phyloP scores from a whole-genome alignment of 37 sponge, comb jelly and placozoan species.

The Aphrocallistes beatrix region DNA sequence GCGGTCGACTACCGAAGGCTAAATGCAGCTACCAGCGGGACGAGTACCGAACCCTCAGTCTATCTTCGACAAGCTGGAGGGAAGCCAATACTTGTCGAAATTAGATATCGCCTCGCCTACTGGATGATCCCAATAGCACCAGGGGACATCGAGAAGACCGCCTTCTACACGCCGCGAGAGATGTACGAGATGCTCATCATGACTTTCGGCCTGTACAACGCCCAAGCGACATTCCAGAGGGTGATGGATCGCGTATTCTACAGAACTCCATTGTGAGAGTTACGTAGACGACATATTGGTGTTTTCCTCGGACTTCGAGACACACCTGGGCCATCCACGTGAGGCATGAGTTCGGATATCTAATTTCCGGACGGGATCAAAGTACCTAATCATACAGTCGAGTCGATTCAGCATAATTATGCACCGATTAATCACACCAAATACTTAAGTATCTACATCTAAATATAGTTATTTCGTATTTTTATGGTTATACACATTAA shows the following conservation, averaged over 20 bases:
- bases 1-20: constrained; percentile 19
- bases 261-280: neutral
- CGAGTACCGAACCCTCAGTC: neutral
- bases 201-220: neutral
- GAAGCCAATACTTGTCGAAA: neutral
- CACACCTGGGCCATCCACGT: neutral
- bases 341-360: too few species aligned
- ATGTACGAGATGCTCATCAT: neutral
- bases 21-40: neutral
- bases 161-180: neutral
- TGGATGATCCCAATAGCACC: neutral
- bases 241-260: neutral
- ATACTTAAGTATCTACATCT: too few species aligned
- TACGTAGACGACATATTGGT: neutral
- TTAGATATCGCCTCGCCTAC: constrained; percentile 8
- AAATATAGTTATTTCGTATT: too few species aligned
- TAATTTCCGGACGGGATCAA: too few species aligned
- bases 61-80: constrained; percentile 14
- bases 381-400: too few species aligned
- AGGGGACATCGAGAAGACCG: neutral
- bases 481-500: too few species aligned
- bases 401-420: too few species aligned
- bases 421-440: too few species aligned
- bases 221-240: constrained; percentile 6
- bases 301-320: neutral